Base-by-base conservation (phyloP, 2,888 invertebrate species). In the Stomorhina lunata region DNA sequence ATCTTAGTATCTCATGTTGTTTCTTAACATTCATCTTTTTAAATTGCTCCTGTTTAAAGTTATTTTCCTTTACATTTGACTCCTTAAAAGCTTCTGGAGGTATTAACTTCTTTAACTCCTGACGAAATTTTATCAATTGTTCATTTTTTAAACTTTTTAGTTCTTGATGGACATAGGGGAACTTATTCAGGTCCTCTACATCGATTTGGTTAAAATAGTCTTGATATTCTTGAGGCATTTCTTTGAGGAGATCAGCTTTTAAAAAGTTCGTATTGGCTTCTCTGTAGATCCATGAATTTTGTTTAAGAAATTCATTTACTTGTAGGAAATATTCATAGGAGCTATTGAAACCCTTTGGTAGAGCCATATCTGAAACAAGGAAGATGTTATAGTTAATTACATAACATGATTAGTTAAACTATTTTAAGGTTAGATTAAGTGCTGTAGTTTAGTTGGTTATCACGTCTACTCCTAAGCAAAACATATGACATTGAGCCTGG, bases 181-280 rank as follows among this genome's bases (percentile, higher is more conserved):
- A 91, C 53, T 87, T 76, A 87, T 93, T 93, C 0, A 94, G 87
- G 22, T 92, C 91, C 0, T 92, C 87, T 81, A 89, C 91, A 9
- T 89, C 84, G 17, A 93, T 84, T 22, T 86, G 84, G 48, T 88
- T 83, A 69, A 94, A 92, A 84, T 90, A 91, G 0, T 89, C 80
- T n/a, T 88, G 76, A 93, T 93, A 94, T 5, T 92, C 92, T 3
- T 88, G 12, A 0, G 94, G 92, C 84, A 95, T 93, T 76, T 90
- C 84, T 9, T 93, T 91, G 25, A 95, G 90, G 25, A 93, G 89
- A 27, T 92, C 91, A 37, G 92, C 88, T 0, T 92, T 90, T 27
- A 96, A 88, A 81, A 95, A 92, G 80, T 94, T 92, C 0, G 94
- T 95, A 85, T 95, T 95, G 0, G 94, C 92, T 81, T 91, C 92